phyloP scores from a whole-genome alignment of 2,113 vertebrate species.

The Stigmatopora argus region DNA sequence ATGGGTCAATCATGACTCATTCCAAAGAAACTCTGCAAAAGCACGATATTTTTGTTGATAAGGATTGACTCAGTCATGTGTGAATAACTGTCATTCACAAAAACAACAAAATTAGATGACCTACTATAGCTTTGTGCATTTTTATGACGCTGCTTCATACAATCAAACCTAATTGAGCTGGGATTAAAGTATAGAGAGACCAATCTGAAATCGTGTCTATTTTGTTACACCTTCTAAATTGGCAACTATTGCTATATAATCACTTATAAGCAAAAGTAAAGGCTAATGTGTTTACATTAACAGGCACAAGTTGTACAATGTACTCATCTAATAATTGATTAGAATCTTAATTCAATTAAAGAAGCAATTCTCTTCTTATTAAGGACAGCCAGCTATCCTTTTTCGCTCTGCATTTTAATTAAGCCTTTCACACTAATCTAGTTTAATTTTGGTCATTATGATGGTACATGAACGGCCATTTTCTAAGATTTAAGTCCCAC shows the following conservation, averaged over 20 bases:
- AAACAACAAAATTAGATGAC: neutral
- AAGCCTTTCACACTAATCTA: no score
- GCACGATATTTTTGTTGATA: neutral
- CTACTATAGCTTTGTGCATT: neutral
- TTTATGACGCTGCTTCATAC: neutral
- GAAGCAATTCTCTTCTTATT: no score
- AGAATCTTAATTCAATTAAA: no score
- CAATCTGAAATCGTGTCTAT: neutral
- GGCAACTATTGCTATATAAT: neutral
- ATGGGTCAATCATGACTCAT: neutral
- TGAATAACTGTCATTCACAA: neutral
- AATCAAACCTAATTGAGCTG: neutral
- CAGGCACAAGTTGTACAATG: no score
- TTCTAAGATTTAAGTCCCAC: no score
- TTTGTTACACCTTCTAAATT: neutral
- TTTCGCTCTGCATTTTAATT: no score
- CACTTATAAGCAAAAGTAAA: neutral
- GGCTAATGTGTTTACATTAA: neutral
- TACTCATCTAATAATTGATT: no score
- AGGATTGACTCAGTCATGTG: neutral
- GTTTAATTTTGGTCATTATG: no score
- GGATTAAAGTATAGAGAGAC: no score
- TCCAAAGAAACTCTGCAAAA: conserved; percentile 6
- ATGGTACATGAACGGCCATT: no score
- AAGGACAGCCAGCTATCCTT: no score